Base-by-base conservation (phyloP, 92 coral and sea anemone genomes). In the Epizoanthus scotinus region DNA sequence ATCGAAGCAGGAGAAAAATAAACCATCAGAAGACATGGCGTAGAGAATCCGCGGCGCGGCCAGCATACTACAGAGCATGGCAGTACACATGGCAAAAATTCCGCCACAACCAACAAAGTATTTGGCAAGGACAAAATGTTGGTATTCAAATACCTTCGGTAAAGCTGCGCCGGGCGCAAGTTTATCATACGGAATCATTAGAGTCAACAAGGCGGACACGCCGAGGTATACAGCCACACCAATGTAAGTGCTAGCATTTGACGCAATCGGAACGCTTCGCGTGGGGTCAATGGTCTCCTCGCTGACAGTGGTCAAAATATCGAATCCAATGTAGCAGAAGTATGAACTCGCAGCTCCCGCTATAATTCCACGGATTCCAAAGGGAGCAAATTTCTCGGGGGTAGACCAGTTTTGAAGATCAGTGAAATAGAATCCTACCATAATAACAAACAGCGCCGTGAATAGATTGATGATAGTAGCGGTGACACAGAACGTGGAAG, bases 51-150 rank as follows among this genome's bases (percentile, higher is more conserved):
- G 90, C 6, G 97, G 60, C 0, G 94, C 97, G 2, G 97, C 90
- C 53, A 85, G 83, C 50, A 82, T 78, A 50, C 87, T 90, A 4
- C 94, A 83, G 9, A 93, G 58, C 49, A 93, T 66, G 22, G 92
- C 86, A 27, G 92, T 83, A 40, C 91, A 81, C 92, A 93, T 82
- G 6, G 94, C 97, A 27, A 90, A 87, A 70, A 93, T 84, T 8
- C 97, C 97, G 0, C 97, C 97, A 22, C 85, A 84, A 1, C 92
- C 97, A 1, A 93, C 94, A 36, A 93, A 86, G 55, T 93, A 93
- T 65, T 85, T 87, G 15, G 94, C 97, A 44, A 88, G 24, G 19
- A 85, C 68, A 50, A 90, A 93, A 29, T 90, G 91, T 36, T 81
- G 73, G 67, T 90, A 87, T n/a, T 84, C 73, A 61, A 93, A 93